Conservation (phyloP, 1,140 invertebrate genomes). For the Thaumetopoea pityocampa region DNA sequence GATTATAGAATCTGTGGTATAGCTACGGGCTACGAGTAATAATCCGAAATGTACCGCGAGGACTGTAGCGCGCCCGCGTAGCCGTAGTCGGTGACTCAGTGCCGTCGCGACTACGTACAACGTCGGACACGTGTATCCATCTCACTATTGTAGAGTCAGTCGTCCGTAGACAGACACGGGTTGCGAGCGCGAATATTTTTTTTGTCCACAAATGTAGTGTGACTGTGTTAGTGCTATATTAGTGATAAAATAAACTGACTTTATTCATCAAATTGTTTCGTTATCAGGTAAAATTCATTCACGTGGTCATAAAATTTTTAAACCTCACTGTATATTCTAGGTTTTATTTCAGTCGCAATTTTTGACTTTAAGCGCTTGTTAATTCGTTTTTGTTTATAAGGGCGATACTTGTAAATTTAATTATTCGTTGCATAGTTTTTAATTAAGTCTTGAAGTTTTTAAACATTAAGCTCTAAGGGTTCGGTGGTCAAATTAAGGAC, state of each 20-base stretch:
- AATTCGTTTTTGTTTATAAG: too few species aligned
- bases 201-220: too few species aligned
- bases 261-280: conserved; percentile 1
- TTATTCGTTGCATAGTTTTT: too few species aligned
- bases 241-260: neutral
- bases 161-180: too few species aligned
- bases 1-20: conserved; percentile 65
- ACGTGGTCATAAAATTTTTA: conserved; percentile 21
- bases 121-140: conserved; percentile 39
- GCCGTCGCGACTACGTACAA: conserved; percentile 52
- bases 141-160: conserved; percentile 11
- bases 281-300: conserved; percentile 13
- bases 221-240: conserved; percentile 38
- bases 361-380: conserved; percentile 45
- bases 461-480: too few species aligned
- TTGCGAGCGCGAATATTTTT: too few species aligned
- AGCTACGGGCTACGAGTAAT: conserved; percentile 58
- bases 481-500: too few species aligned
- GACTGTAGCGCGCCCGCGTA: conserved; percentile 45
- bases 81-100: conserved; percentile 41
- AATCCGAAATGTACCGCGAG: conserved; percentile 54
- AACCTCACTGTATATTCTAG: conserved; percentile 28
- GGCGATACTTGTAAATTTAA: too few species aligned
- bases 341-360: conserved; percentile 50
- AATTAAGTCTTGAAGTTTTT: too few species aligned